Base-by-base conservation (phyloP, 2,113 vertebrate genomes). In the Mobula birostris region DNA sequence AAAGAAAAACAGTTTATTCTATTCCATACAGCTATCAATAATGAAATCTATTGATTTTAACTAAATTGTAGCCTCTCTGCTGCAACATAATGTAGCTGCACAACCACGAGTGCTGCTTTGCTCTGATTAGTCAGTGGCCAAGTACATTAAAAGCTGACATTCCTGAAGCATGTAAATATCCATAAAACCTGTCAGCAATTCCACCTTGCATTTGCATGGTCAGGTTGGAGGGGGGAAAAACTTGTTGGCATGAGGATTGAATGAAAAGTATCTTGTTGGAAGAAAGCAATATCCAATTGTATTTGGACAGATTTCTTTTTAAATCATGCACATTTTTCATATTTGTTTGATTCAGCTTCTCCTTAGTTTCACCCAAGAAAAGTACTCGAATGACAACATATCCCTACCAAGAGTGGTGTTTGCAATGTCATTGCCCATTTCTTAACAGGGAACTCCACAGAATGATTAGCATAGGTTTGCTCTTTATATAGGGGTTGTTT, bases 131-230 rank as follows among this genome's bases (percentile, higher is more conserved):
- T 72, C 74, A 48, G 70, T 24, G 74, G 68, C 40, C 56, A 14
- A 74, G 91, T 74, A 40, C 91, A 48, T 93, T 93, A 40, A 68
- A 92, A 72, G 36, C 90, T 72, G 61, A 70, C 90, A 92, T 92
- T 93, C 91, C 91, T 56, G 40, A 74, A 93, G 91, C 91, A 93
- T 93, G 91, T 93, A 93, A 72, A 93, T 74, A 93, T 76, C 91
- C 70, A 74, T 70, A 74, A 24, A 70, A 11, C 66, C 63, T 36
- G 91, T 66, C 85, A 90, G 58, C 61, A 32, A n/a, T 90, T 17
- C 29, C n/a, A 90, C 29, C 85, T 90, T 90, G 58, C 72, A 32
- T 48, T 92, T 90, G 48, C 87, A 29, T 90, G 83, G 24, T 88
- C 85, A 88, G 2, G 29, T 88, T 21, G 61, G 15, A 8, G 9